Evolutionary conservation across 1,140 invertebrate genomes (phyloP).

Genomic region (Drosophila auraria): DNA sequence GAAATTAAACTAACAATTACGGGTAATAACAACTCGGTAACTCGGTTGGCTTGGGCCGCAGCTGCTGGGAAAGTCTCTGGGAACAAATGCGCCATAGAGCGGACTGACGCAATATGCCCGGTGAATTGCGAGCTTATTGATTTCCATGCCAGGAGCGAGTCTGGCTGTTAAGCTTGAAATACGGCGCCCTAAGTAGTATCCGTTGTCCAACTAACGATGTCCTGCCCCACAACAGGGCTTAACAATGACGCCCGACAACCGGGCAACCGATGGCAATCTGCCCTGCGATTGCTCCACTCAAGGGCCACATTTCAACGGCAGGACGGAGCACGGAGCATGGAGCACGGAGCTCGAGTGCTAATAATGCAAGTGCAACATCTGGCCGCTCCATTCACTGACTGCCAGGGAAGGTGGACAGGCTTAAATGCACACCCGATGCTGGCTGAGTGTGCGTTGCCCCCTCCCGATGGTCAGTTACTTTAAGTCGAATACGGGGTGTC

Average conservation of each 20-base stretch:
- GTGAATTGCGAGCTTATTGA: constrained; percentile 6
- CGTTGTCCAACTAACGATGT: constrained; percentile 7
- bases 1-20: constrained; percentile 14
- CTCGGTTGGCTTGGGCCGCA: background rate
- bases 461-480: background rate
- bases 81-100: background rate
- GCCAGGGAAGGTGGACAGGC: background rate
- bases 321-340: background rate
- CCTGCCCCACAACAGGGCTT: constrained; percentile 9
- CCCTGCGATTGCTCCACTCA: constrained; percentile 7
- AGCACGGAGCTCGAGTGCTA: background rate
- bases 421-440: background rate
- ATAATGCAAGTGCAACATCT: constrained; percentile 8
- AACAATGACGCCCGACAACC: background rate
- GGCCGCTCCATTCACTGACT: background rate
- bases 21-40: constrained; percentile 5
- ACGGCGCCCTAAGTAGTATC: constrained; percentile 2
- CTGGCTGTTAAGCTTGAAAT: background rate
- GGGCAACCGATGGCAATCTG: constrained; percentile 1
- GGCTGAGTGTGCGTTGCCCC: background rate
- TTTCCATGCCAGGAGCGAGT: constrained; percentile 2
- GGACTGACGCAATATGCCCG: constrained; percentile 8
- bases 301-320: constrained; percentile 1
- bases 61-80: constrained; percentile 8
- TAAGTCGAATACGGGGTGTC: no score